Evolutionary conservation across 2,797 vertebrate genomes (phyloP).

Genomic region (Orientallactaga sibirica): DNA sequence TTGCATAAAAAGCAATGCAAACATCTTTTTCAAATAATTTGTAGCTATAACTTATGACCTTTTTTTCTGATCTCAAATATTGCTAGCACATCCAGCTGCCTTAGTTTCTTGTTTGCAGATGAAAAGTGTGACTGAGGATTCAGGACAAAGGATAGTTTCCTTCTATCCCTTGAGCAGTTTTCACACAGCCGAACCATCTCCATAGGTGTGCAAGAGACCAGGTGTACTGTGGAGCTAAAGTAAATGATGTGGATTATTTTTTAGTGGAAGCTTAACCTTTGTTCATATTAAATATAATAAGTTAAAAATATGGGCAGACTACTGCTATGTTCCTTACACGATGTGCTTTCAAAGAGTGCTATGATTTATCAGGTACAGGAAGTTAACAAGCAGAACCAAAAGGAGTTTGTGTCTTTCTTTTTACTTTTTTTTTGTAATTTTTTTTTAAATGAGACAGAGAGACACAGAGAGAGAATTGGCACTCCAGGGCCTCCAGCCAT

Average conservation of each 20-base stretch:
- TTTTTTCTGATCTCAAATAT: background rate
- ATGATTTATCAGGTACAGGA: background rate
- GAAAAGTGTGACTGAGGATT: background rate
- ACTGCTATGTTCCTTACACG: background rate
- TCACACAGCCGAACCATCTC: no score
- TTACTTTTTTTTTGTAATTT: no score
- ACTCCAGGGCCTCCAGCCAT: no score
- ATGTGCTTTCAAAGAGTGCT: background rate
- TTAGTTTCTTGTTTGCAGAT: conserved; percentile 33
- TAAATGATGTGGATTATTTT: background rate
- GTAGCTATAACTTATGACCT: background rate
- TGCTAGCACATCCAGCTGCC: background rate
- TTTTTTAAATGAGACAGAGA: no score
- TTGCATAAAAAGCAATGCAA: conserved; percentile 20
- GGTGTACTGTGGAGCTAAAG: background rate
- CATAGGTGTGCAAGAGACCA: background rate
- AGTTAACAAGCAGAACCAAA: conserved; percentile 21
- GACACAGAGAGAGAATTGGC: no score
- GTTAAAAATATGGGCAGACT: background rate
- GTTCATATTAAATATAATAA: background rate
- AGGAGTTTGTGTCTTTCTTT: background rate
- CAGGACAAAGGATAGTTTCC: background rate
- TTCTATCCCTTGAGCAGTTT: background rate
- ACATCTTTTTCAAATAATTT: conserved; percentile 38
- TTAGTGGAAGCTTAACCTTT: background rate